These are phyloP conservation scores for Nebria ingens DNA, from an alignment of 1,140 invertebrate species.

Conservation along the genomic window DNA sequence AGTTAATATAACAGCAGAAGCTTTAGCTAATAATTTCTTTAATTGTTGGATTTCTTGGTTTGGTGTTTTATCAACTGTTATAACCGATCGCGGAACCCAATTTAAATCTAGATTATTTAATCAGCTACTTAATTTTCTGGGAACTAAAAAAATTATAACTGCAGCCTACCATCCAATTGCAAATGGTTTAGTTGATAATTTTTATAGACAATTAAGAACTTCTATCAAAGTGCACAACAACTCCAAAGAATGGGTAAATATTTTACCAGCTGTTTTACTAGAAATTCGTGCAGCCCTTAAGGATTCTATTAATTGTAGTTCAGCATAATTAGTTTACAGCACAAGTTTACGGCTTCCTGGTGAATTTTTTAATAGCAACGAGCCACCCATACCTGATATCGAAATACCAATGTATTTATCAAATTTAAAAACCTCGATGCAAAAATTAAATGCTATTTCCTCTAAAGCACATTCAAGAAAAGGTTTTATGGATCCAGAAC, in stretches of 20 bases:
- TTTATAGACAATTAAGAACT: conserved; percentile 26
- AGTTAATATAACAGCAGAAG: conserved; percentile 27
- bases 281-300: conserved; percentile 1
- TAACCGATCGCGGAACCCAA: conserved; percentile 33
- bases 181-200: conserved; percentile 23
- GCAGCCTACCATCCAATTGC: conserved; percentile 22
- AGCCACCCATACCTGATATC: no score
- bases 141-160: no score
- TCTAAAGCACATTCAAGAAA: no score
- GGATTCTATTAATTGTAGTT: no score
- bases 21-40: conserved; percentile 24
- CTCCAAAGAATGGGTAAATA: not conserved
- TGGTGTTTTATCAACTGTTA: conserved; percentile 29
- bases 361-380: no score
- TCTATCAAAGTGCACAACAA: conserved; percentile 21
- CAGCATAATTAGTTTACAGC: no score
- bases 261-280: conserved; percentile 14
- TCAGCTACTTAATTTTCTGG: no score
- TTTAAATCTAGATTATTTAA: conserved; percentile 25
- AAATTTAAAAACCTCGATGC: no score
- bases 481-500: no score
- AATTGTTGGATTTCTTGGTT: conserved; percentile 25
- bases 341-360: no score
- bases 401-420: no score
- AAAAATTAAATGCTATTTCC: no score